Base-by-base conservation (phyloP, 2,113 vertebrate species). In the Pagrus major region DNA sequence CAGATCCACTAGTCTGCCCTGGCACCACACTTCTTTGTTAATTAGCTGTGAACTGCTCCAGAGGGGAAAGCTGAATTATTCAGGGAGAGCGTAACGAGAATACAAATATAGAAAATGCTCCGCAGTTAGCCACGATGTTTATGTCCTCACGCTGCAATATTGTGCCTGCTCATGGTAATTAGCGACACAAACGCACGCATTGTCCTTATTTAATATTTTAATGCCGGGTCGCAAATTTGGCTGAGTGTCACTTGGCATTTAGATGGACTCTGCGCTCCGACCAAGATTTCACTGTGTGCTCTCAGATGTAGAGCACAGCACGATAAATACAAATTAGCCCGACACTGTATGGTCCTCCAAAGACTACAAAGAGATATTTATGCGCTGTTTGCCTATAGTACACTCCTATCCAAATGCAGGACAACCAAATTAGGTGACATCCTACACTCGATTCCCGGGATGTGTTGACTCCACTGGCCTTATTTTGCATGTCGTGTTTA, bases 11-110 rank as follows among this genome's bases (percentile, higher is more conserved):
- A 61, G 71, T 78, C 86, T 70, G 86, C 84, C 76, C 80, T 73
- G 81, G 89, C 87, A 83, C 76, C 81, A 37, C 79, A 80, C 83
- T 84, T 86, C 91, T 88, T 86, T 88, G 87, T 88, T 93, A 92
- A 93, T 93, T 91, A 92, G 91, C 84, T 81, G 89, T 79, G 87
- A 90, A 91, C 86, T 69, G 87, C 80, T 87, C 91, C 80, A 61
- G 86, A 83, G 88, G 86, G 84, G 83, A 68, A 87, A 76, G 73
- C 75, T 92, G 80, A 91, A 91, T 91, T 85, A 92, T 92, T 92
- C 92, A 91, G 59, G 41, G 67, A 23, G 73, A 83, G 75, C 72
- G 79, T 78, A 90, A 87, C 78, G 59, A 76, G 81, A 87, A 87
- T 84, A 84, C 79, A 91, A 89, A 92, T 84, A 92, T 71, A 88